These are phyloP conservation scores for Equus quagga DNA, from an alignment of 2,113 vertebrate species.

Conservation along the genomic window DNA sequence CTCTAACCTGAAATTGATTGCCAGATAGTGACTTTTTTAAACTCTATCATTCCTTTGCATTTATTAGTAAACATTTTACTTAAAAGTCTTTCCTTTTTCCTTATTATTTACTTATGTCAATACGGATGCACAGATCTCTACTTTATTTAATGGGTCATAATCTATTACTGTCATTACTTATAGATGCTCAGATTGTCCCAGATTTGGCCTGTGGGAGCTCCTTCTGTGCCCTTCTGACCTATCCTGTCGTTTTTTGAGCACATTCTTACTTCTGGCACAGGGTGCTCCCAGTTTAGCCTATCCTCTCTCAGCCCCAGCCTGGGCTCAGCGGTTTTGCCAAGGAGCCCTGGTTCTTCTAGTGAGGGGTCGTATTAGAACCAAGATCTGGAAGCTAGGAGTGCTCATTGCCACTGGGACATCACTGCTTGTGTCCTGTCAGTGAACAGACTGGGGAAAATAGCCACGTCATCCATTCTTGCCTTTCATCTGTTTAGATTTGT, in stretches of 20 bases:
- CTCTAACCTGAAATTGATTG: neutral
- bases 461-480: neutral
- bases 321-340: neutral
- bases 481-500: neutral
- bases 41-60: neutral
- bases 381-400: neutral
- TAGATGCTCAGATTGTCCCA: neutral
- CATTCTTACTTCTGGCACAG: neutral
- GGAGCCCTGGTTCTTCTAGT: neutral
- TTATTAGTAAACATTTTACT: neutral
- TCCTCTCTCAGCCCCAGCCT: neutral
- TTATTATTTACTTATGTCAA: neutral
- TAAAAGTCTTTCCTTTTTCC: neutral
- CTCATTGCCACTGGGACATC: neutral
- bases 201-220: neutral
- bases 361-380: neutral
- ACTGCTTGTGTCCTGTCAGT: neutral
- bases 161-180: neutral
- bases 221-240: neutral
- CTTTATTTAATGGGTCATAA: neutral
- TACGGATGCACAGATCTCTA: neutral
- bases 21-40: neutral
- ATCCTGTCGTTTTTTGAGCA: neutral
- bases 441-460: neutral
- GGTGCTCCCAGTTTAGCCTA: too few relatives aligned